A percentile compares a stretch with the other conserved stretches of the same genome.
These are phyloP conservation scores for Mythimna albipuncta DNA, from an alignment of 2,888 invertebrate genomes.

Conservation along the genomic window DNA sequence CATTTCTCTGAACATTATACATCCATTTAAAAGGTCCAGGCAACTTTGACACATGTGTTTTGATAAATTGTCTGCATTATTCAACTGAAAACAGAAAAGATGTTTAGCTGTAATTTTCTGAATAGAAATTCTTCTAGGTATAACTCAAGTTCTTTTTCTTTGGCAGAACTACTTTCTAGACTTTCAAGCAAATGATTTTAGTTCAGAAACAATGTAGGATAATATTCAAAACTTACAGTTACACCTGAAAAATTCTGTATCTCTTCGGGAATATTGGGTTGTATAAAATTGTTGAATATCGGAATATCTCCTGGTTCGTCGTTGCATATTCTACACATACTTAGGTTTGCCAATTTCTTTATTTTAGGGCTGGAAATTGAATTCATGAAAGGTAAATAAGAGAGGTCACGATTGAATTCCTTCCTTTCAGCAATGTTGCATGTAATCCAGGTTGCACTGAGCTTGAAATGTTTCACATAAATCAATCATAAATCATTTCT, in stretches of 20 bases:
- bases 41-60: slow-evolving; percentile 84
- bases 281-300: slow-evolving; percentile 80
- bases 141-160: not conserved
- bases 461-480: not conserved
- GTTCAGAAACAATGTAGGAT: not conserved
- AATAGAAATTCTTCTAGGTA: not conserved
- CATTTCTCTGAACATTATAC: slow-evolving; percentile 84
- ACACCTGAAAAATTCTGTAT: slow-evolving; percentile 83
- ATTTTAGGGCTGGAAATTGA: slow-evolving; percentile 66
- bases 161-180: not conserved
- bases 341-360: slow-evolving; percentile 60
- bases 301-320: slow-evolving; percentile 79
- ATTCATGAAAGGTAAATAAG: not conserved
- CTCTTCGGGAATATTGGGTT: slow-evolving; percentile 82
- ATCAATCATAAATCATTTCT: slow-evolving; percentile 3
- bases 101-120: not conserved
- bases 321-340: slow-evolving; percentile 82
- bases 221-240: slow-evolving; percentile 72
- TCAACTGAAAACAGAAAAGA: slow-evolving; percentile 74
- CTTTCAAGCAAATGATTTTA: not conserved
- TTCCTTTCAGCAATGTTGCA: not conserved
- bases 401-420: not conserved
- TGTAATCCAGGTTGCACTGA: not conserved
- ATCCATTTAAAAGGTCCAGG: slow-evolving; percentile 83
- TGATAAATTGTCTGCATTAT: slow-evolving; percentile 75